phyloP scores from a whole-genome alignment of 2,888 invertebrate species.

The Heterodera filipjevi region DNA sequence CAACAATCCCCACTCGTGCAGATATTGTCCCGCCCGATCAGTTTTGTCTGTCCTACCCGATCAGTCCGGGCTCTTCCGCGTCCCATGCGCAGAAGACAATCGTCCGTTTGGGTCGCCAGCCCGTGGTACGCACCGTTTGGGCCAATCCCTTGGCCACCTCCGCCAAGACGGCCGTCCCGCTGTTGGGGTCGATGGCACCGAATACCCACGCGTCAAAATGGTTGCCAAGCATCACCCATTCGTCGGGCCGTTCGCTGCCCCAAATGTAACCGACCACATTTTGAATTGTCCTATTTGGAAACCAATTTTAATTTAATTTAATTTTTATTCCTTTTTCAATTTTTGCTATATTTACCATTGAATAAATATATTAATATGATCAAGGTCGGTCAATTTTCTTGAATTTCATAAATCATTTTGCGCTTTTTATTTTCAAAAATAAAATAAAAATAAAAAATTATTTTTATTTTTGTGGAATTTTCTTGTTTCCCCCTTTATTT shows the following conservation, averaged over 20 bases:
- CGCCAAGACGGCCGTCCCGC: slow-evolving; percentile 69
- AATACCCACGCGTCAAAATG: slow-evolving; percentile 70
- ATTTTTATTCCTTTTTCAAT: not conserved
- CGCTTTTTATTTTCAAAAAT: too few species aligned
- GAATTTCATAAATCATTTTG: too few species aligned
- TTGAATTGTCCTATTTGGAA: slow-evolving; percentile 45
- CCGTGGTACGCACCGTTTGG: slow-evolving; percentile 57
- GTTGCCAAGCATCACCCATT: slow-evolving; percentile 70
- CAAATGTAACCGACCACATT: slow-evolving; percentile 66
- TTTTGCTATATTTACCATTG: too few species aligned
- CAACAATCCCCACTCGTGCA: too few species aligned
- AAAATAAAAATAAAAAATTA: too few species aligned
- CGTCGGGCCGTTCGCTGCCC: slow-evolving; percentile 67
- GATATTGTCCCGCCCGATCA: too few species aligned
- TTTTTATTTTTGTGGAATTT: not conserved
- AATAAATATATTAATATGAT: too few species aligned
- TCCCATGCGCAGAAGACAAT: slow-evolving; percentile 68
- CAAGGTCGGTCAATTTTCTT: too few species aligned
- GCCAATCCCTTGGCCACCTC: slow-evolving; percentile 66
- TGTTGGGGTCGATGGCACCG: slow-evolving; percentile 67
- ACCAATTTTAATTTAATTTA: not conserved
- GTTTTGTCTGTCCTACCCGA: slow-evolving; percentile 64
- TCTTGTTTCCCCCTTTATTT: not conserved
- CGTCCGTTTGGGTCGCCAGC: slow-evolving; percentile 69
- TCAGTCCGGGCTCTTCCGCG: slow-evolving; percentile 68